Evolutionary conservation across 2,888 invertebrate genomes (phyloP), one percentile per base, ranked within the genome.

Genomic region (Archips xylosteana): DNA sequence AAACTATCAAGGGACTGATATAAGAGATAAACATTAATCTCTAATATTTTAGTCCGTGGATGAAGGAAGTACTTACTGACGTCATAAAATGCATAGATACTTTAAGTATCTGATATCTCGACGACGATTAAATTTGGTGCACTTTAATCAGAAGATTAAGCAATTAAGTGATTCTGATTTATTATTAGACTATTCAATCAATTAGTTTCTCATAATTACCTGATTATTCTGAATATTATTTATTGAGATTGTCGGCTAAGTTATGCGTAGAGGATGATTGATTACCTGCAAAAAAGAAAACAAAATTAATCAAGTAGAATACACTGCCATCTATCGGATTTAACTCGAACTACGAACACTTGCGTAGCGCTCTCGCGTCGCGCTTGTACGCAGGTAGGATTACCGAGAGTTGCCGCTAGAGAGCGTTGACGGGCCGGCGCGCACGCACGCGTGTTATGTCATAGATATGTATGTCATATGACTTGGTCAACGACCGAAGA

Each of bases 401-500:
- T 74, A 47, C 23, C 36, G 10, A 34, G 23, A 13, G 32, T 10
- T 9, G 45, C 23, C 60, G 34, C 2, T 60, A 70, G 74, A 74
- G 57, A 69, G 74, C 51, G 51, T 2, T 34, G 9, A 45, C 3
- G 12, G 51, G 39, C 32, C 63, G 62, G 39, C 72, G 73, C 68
- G 39, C 13, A 47, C 73, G 73, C 68, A 73, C 60, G 65, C 23
- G 34, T 74, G 61, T 70, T 70, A 70, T 74, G 65, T 74, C 69
- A 73, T 39, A 64, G 57, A 54, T 64, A 73, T 71, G 66, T 67
- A 62, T 74, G 60, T 70, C 74, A 74, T 70, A 74, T 74, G 74
- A 74, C 69, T 70, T 70, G 74, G 74, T 74, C 74, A 74, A 74
- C 64, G 74, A 74, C 74, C 74, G 70, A 54, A 8, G 74, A 61